Evolutionary conservation across 2,113 vertebrate species (phyloP), one percentile per base, ranked within the genome.

Genomic region (Vulpes lagopus): DNA sequence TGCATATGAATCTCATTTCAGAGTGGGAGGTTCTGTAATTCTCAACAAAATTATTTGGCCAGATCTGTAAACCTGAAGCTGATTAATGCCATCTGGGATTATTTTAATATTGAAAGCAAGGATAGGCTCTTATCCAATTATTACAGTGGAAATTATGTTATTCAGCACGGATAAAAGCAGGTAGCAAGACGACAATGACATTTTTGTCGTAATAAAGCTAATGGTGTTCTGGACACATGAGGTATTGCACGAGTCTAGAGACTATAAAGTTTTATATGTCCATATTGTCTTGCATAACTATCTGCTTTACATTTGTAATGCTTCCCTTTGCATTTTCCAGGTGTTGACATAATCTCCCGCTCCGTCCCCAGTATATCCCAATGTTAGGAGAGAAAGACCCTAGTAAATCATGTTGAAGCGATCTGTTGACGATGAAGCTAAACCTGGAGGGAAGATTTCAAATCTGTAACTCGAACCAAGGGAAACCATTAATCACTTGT

Each of bases 401-500:
- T 55, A 69, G 19, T 74, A 84, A 95, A 73, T 79, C 82, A 94
- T 5, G 8, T 64, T 10, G 4, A 79, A 79, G 14, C 0, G 0
- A 25, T 79, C 4, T 87, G 82, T 93, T 25, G 35, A 92, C 90
- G 59, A 57, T 88, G 53, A 96, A 65, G 49, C 2, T 71, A 80
- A 60, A 81, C 20, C 35, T 83, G 8, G 5, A 89, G 74, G 73
- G 3, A 83, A 91, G 22, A 84, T 84, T 90, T 94, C 38, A 92
- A 62, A 94, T 80, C 35, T 76, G 43, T 90, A 81, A 51, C 11
- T 92, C 9, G 43, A 81, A 55, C 16, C 60, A 86, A 97, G 60
- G 12, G 14, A 87, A 94, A 88, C 84, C 65, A 91, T 91, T 62
- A 91, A 96, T 96, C 51, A 91, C 2, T 86, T 96, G 57, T 78